A percentile compares a stretch with the other conserved stretches of the same genome.
These are phyloP conservation scores for Villa cingulata DNA, from an alignment of 2,888 invertebrate genomes.

Conservation along the genomic window DNA sequence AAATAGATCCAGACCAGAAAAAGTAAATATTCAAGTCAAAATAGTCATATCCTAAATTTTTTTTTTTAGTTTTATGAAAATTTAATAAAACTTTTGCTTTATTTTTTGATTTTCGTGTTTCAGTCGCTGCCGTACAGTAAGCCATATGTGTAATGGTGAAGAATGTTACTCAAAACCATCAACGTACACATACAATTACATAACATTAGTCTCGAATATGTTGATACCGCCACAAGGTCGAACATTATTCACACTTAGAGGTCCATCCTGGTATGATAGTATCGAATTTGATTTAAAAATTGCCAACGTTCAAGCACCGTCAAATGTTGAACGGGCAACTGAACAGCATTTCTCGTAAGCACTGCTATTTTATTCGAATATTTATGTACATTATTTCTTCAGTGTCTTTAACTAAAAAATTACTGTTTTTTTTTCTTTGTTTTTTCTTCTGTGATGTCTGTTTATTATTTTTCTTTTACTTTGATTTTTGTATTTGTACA, in stretches of 20 bases:
- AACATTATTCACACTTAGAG: constrained; percentile 79
- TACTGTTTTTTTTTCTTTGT: neutral
- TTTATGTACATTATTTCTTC: constrained; percentile 15
- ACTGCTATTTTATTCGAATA: constrained; percentile 6
- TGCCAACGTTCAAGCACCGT: constrained; percentile 49
- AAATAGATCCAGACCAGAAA: constrained; percentile 57
- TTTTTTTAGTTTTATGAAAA: constrained; percentile 4
- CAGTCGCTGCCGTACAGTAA: constrained; percentile 70
- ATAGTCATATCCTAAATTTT: too few species aligned
- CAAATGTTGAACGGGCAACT: constrained; percentile 43
- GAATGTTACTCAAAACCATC: constrained; percentile 68
- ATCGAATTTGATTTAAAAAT: constrained; percentile 65
- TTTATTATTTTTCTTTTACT: neutral
- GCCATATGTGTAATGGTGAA: constrained; percentile 55
- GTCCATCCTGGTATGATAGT: constrained; percentile 57
- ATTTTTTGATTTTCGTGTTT: constrained; percentile 32
- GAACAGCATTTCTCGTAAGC: constrained; percentile 45
- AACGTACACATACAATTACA: constrained; percentile 84
- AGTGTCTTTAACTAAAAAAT: too few species aligned
- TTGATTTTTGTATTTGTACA: constrained; percentile 17
- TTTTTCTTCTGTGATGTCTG: neutral
- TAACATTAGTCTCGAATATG: constrained; percentile 77
- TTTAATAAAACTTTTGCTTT: neutral
- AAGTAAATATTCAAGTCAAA: constrained; percentile 54
- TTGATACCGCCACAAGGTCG: constrained; percentile 46